Base-by-base conservation (phyloP, 2,113 vertebrate genomes). In the Bufo gargarizans region DNA sequence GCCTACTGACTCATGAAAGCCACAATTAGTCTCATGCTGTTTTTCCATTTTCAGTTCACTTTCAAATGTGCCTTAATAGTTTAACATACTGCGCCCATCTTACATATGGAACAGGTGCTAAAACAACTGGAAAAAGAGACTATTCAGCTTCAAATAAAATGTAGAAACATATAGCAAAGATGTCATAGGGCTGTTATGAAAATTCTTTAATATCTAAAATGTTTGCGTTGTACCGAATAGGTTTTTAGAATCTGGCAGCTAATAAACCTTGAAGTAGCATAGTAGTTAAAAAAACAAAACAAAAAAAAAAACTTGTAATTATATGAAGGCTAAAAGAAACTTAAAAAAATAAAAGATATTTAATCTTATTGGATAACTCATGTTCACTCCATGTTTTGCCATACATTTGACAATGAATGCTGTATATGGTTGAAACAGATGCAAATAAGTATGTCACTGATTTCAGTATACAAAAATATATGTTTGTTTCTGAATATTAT, bases 1-100 rank as follows among this genome's bases (percentile, higher is more conserved):
- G 85, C 78, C 86, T 82, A 82, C 47, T 81, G 86, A 81, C 78
- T 82, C 63, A 88, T 82, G 50, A 88, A 88, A 8, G 14, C 79
- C 9, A 55, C 67, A 61, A 74, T 74, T 88, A 53, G 43, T 50
- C 22, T 74, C 79, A 72, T 76, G 86, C 86, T 82, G 86, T 11
- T 58, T 82, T 82, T 72, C 67, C 65, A 82, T 82, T 88, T 82
- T 59, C 79, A 49, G 55, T 50, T 58, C 67, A 59, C 19, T 87
- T 87, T 82, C 72, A 77, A 78, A 78, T 45, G 59, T 67, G 12
- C 74, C 43, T 11, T 86, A 86, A 86, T 86, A 63, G 71, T 13
- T n/a, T 69, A 65, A 83, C 81, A 67, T 45, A 83, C 61, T 83
- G 81, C 16, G 61, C 43, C 61, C 43, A 16, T 53, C 45, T 53